A percentile compares a stretch with the other conserved stretches of the same genome.
phyloP scores from a whole-genome alignment of 2,797 vertebrate species.

The Caiman crocodilus region DNA sequence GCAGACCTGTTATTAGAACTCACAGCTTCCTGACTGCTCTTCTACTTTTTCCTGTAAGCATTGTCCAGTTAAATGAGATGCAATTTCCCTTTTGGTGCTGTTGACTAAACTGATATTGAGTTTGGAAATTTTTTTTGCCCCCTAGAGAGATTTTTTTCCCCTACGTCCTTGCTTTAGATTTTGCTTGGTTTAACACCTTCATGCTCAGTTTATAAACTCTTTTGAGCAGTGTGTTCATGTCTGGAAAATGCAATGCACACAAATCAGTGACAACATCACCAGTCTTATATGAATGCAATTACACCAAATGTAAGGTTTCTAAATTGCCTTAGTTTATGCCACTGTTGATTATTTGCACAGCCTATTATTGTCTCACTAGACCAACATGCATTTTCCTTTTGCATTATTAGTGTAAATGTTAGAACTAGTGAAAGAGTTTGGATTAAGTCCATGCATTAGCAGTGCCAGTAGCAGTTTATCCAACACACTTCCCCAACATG shows the following conservation, averaged over 20 bases:
- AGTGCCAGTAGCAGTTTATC: not conserved
- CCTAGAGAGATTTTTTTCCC: not conserved
- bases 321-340: not conserved
- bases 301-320: not conserved
- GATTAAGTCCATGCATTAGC: not conserved
- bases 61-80: not conserved
- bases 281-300: not conserved
- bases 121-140: slow-evolving; percentile 33
- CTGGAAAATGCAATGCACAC: not conserved
- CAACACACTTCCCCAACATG: not conserved
- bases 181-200: not conserved
- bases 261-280: no score
- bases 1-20: slow-evolving; percentile 9
- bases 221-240: not conserved
- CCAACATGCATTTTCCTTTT: not conserved
- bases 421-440: not conserved
- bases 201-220: not conserved
- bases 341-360: not conserved
- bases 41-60: slow-evolving; percentile 4
- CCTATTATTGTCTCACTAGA: not conserved
- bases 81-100: not conserved
- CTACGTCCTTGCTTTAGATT: slow-evolving; percentile 24
- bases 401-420: not conserved
- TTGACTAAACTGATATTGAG: slow-evolving; percentile 64
- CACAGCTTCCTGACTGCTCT: not conserved